These are phyloP conservation scores for Epistrophe grossulariae DNA, from an alignment of 2,888 invertebrate species.

Conservation along the genomic window DNA sequence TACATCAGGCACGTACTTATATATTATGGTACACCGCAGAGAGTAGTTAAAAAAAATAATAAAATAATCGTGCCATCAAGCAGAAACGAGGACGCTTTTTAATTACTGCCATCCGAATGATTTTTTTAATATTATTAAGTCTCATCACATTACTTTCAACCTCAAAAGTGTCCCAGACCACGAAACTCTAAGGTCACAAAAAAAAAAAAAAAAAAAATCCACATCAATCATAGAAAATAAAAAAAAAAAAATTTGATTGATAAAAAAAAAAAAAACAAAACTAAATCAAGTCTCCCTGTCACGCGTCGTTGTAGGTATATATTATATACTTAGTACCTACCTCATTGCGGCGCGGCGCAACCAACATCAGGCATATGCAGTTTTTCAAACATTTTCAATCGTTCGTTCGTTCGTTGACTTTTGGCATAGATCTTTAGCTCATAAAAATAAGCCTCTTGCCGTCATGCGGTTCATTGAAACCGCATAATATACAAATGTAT, in stretches of 20 bases:
- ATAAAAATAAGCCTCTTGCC: constrained; percentile 53
- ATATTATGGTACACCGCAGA: constrained; percentile 9
- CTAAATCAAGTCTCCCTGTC: constrained; percentile 24
- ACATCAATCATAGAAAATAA: constrained; percentile 20
- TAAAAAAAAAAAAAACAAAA: constrained; percentile 22
- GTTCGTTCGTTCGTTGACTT: constrained; percentile 60
- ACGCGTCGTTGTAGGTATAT: not conserved
- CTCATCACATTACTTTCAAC: constrained; percentile 50
- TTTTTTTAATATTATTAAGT: constrained; percentile 3
- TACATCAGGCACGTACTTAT: not conserved
- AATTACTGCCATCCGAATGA: constrained; percentile 22
- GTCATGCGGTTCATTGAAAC: constrained; percentile 69
- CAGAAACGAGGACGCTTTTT: constrained; percentile 29
- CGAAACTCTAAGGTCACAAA: constrained; percentile 56
- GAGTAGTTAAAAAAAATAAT: not conserved
- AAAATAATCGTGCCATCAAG: constrained; percentile 5
- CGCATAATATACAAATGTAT: constrained; percentile 30
- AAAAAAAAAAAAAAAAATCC: not conserved
- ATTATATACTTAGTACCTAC: too few species aligned
- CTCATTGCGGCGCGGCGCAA: constrained; percentile 4
- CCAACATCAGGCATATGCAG: constrained; percentile 47
- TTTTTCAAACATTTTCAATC: constrained; percentile 59
- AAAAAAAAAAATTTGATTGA: not conserved
- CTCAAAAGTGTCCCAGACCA: constrained; percentile 63
- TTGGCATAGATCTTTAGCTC: constrained; percentile 74